A percentile compares a stretch with the other conserved stretches of the same genome.
Evolutionary conservation across 2,888 invertebrate genomes (phyloP).

Genomic region (Aquatica leii): DNA sequence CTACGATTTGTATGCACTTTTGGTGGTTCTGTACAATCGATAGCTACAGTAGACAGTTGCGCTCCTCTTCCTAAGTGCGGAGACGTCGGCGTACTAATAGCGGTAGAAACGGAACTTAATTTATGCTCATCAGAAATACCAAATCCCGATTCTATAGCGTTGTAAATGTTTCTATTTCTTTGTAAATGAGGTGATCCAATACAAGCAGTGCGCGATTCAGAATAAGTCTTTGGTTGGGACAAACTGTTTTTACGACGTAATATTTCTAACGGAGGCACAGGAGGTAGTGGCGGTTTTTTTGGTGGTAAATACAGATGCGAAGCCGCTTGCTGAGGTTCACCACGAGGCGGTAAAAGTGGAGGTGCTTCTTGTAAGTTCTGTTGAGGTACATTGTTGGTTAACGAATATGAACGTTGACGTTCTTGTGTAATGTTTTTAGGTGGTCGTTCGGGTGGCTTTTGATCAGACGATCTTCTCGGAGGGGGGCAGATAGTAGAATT

Average conservation of each 20-base stretch:
- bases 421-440: slow-evolving; percentile 68
- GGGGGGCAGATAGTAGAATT: slow-evolving; percentile 66
- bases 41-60: slow-evolving; percentile 45
- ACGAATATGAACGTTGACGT: slow-evolving; percentile 67
- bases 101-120: slow-evolving; percentile 48
- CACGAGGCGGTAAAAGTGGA: slow-evolving; percentile 67
- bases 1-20: slow-evolving; percentile 49
- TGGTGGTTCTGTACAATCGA: slow-evolving; percentile 42
- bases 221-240: slow-evolving; percentile 56
- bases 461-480: slow-evolving; percentile 67
- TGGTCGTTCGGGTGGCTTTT: slow-evolving; percentile 73
- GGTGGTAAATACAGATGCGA: slow-evolving; percentile 69
- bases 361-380: slow-evolving; percentile 53
- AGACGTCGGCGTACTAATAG: slow-evolving; percentile 60
- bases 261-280: slow-evolving; percentile 71
- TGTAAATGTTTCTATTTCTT: slow-evolving; percentile 66
- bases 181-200: slow-evolving; percentile 72
- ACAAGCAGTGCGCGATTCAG: slow-evolving; percentile 66
- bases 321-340: slow-evolving; percentile 59
- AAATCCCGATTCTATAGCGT: slow-evolving; percentile 65
- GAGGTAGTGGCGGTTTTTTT: slow-evolving; percentile 77
- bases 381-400: slow-evolving; percentile 49
- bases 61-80: slow-evolving; percentile 55
- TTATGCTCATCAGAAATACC: slow-evolving; percentile 38
- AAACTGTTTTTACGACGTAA: slow-evolving; percentile 63